Evolutionary conservation across 2,113 vertebrate species (phyloP).

Genomic region (Alexandromys fortis): DNA sequence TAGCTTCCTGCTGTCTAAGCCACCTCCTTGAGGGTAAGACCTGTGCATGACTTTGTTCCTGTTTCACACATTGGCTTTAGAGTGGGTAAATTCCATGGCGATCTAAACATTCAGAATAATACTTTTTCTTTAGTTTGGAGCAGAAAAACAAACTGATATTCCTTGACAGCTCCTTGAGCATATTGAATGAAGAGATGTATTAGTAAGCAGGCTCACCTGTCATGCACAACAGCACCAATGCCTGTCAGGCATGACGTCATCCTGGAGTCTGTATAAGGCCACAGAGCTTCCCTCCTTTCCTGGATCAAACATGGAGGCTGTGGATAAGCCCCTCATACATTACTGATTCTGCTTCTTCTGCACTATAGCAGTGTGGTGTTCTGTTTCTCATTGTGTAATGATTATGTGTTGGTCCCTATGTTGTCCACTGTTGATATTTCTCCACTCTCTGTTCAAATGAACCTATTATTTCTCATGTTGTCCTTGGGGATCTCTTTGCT

Average conservation of each 20-base stretch:
- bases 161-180: neutral
- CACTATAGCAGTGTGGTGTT: neutral
- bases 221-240: neutral
- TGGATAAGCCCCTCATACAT: neutral
- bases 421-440: neutral
- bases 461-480: neutral
- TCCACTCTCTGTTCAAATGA: conserved; percentile 1
- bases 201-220: neutral
- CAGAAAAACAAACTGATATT: neutral
- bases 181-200: neutral
- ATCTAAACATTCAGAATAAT: neutral
- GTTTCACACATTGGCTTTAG: conserved; percentile 3
- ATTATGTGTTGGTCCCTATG: neutral
- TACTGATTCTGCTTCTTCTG: neutral
- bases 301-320: neutral
- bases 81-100: neutral
- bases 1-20: neutral
- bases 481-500: neutral
- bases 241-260: neutral
- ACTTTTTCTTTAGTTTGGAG: neutral
- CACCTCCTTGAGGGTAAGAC: neutral
- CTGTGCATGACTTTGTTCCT: neutral
- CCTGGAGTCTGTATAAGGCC: neutral
- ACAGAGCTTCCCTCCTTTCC: neutral
- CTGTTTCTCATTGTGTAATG: neutral